Evolutionary conservation across 2,797 vertebrate genomes (phyloP), one percentile per base, ranked within the genome.

Genomic region (Denticeps clupeoides): DNA sequence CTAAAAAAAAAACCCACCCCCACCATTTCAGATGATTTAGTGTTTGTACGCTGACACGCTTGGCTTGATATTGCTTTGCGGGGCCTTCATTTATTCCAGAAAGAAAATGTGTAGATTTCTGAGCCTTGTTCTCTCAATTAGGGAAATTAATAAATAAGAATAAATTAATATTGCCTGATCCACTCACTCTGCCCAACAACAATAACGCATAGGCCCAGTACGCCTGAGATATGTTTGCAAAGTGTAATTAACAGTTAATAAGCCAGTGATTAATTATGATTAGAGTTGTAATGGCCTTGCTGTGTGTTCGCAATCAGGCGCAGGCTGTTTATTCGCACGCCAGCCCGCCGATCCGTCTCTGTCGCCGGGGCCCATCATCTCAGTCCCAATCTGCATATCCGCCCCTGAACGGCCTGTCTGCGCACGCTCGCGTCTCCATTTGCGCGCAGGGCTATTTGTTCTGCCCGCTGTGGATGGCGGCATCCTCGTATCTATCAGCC

Each of bases 201-300:
- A 64, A 73, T 66, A 67, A 70, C 67, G n/a, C 69, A 57, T 54
- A 58, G 53, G 32, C 50, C 70, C 62, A 51, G 73, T 56, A 62
- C 67, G 71, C 68, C 65, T 45, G 74, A 81, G 82, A 83, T 83
- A 77, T 81, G 78, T 84, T 78, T 82, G 75, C 46, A 58, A 64
- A 74, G 77, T 59, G 67, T 82, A 85, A 85, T 86, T 84, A 85
- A 84, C 77, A 71, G 70, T 79, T 84, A 84, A 86, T 86, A 85
- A 86, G 79, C 82, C 75, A 85, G 84, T 83, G 82, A 86, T 85
- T 83, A 79, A 86, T 86, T 86, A 85, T 84, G 82, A 86, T 85
- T 86, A 83, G 77, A 56, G 41, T 64, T 24, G 71, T 82, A 83
- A 84, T 83, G 79, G 80, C 75, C 74, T 73, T 76, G 81, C 73